Base-by-base conservation (phyloP, 2,797 vertebrate genomes). In the Pipistrellus nathusii region DNA sequence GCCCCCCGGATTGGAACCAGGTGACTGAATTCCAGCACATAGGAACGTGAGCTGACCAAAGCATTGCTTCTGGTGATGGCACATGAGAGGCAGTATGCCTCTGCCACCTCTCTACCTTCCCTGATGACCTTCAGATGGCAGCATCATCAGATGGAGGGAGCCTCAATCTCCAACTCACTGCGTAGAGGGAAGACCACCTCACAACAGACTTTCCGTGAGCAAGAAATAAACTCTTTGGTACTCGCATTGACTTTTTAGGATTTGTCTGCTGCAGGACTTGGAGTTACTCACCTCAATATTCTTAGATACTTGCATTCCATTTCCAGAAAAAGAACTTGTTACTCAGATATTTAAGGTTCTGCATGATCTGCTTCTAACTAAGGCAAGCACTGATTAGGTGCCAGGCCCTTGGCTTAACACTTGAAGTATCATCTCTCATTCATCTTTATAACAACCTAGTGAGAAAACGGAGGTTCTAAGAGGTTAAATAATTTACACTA, bases 321-420 rank as follows among this genome's bases (percentile, higher is more conserved):
- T 95, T 93, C 59, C 46, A 78, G 80, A 90, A 90, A 91, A 91
- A 80, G 25, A 69, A 72, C 8, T 14, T 78, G 2, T 66, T 66
- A 69, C n/a, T 46, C 41, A 62, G 30, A 69, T 9, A 81, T 44
- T 72, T 48, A 71, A 73, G 8, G 20, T 84, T 68, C 78, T 75
- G 59, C 57, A 27, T 38, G 66, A 68, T 75, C 13, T 85, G 32
- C 23, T 91, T 15, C 57, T 69, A 68, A 38, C 25, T 27, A 71
- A 66, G 27, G 18, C 8, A 68, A 84, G 10, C 2, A 0, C 59
- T 35, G 5, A 73, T 78, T 64, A 35, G 55, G 41, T 66, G 30
- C 9, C 46, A 93, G 23, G 15, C n/a, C 62, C 53, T 14, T 3
- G 69, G 41, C 35, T 81, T 88, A 73, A 25, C n/a, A n/a, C 15